These are phyloP conservation scores for Ambastaia sidthimunki DNA, from an alignment of 2,797 vertebrate species.

Conservation along the genomic window DNA sequence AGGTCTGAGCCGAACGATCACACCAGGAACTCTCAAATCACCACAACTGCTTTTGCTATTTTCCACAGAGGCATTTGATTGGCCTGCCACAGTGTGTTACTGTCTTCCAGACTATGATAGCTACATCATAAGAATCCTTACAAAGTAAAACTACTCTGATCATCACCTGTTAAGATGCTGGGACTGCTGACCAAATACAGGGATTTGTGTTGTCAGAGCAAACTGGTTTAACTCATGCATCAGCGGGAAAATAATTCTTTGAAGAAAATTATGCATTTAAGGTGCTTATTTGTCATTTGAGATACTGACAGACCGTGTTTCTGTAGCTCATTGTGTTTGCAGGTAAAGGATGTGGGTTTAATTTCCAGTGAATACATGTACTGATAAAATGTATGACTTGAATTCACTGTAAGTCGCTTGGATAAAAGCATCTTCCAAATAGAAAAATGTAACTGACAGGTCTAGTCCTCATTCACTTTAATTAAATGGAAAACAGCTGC, in stretches of 20 bases:
- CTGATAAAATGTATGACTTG: no score
- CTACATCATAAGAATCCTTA: background rate
- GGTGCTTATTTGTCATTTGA: no score
- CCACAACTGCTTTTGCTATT: constrained; percentile 21
- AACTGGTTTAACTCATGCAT: background rate
- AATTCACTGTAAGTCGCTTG: no score
- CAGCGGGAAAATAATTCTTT: background rate
- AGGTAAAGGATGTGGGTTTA: no score
- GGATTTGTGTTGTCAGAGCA: constrained; percentile 17
- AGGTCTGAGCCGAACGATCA: constrained; percentile 17
- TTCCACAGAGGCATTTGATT: constrained; percentile 37
- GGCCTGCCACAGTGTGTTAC: constrained; percentile 33
- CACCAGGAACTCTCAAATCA: constrained; percentile 38
- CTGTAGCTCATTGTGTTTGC: no score
- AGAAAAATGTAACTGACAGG: no score
- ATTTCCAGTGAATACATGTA: no score
- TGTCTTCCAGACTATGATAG: constrained; percentile 14
- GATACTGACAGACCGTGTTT: no score
- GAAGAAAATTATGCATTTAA: no score
- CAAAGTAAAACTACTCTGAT: constrained; percentile 14
- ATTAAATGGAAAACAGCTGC: no score
- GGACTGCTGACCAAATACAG: constrained; percentile 15
- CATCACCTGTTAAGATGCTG: background rate
- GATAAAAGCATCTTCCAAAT: no score
- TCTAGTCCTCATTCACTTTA: no score